Conservation (phyloP, 2,113 vertebrate species). For the Alectura lathami region DNA sequence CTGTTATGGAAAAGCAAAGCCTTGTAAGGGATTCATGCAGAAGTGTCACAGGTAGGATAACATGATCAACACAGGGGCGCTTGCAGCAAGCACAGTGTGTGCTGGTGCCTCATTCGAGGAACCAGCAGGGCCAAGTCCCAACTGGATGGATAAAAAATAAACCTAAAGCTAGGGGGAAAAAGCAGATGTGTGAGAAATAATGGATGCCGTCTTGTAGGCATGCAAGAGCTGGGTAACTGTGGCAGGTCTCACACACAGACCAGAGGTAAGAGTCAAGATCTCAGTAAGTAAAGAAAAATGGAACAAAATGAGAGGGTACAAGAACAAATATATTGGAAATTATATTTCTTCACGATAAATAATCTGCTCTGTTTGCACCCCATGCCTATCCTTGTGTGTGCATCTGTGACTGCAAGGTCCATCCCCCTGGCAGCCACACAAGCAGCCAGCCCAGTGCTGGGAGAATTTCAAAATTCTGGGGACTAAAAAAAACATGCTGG, state of each 20-base stretch:
- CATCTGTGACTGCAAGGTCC: background rate
- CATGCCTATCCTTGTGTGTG: background rate
- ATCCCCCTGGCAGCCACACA: background rate
- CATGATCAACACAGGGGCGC: background rate
- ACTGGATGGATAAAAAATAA: background rate
- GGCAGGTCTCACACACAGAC: background rate
- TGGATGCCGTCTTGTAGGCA: background rate
- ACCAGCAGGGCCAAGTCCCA: background rate
- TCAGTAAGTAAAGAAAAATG: background rate
- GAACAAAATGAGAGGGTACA: background rate
- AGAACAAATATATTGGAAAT: background rate
- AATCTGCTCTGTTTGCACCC: background rate
- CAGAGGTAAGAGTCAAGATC: background rate
- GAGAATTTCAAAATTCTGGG: background rate
- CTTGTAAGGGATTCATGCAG: background rate
- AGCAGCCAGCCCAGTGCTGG: background rate
- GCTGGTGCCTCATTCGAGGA: background rate
- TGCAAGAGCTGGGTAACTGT: background rate
- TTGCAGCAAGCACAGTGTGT: background rate
- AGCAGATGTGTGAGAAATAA: background rate
- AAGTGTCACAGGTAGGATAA: background rate
- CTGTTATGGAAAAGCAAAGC: slow-evolving; percentile 11
- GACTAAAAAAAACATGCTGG: background rate
- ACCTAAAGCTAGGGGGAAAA: background rate
- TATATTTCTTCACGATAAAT: background rate